Evolutionary conservation across 1,140 invertebrate species (phyloP).

Genomic region (Acromyrmex charruanus): DNA sequence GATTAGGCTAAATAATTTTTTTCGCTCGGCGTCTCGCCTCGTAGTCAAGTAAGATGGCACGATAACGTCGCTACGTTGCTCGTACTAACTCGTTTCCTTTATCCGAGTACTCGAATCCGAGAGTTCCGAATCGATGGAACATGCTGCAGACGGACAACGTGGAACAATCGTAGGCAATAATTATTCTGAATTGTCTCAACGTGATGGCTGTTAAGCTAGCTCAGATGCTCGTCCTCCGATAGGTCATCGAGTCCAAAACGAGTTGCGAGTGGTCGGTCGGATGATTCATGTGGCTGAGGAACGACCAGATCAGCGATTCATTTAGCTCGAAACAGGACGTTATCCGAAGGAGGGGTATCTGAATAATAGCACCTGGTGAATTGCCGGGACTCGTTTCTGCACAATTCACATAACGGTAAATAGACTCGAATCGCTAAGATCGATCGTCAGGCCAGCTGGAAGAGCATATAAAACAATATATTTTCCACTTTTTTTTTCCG

Average conservation of each 20-base stretch:
- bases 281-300: not conserved
- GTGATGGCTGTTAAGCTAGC: not conserved
- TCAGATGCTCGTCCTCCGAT: not conserved
- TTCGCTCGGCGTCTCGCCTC: not conserved
- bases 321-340: not conserved
- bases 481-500: not conserved
- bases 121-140: not conserved
- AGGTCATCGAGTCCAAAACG: not conserved
- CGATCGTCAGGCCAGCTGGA: not conserved
- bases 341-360: not conserved
- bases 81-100: not conserved
- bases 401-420: not conserved
- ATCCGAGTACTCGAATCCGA: not conserved
- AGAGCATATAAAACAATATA: too few species aligned
- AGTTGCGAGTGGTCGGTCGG: not conserved
- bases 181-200: conserved; percentile 7
- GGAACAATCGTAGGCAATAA: conserved; percentile 22
- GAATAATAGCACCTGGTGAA: not conserved
- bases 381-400: not conserved
- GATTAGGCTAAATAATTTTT: not conserved
- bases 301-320: not conserved
- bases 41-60: conserved; percentile 1
- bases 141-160: not conserved
- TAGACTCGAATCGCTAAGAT: not conserved
- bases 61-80: too few species aligned